These are phyloP conservation scores for Esox masquinongy DNA, from an alignment of 2,797 vertebrate genomes.

Conservation along the genomic window DNA sequence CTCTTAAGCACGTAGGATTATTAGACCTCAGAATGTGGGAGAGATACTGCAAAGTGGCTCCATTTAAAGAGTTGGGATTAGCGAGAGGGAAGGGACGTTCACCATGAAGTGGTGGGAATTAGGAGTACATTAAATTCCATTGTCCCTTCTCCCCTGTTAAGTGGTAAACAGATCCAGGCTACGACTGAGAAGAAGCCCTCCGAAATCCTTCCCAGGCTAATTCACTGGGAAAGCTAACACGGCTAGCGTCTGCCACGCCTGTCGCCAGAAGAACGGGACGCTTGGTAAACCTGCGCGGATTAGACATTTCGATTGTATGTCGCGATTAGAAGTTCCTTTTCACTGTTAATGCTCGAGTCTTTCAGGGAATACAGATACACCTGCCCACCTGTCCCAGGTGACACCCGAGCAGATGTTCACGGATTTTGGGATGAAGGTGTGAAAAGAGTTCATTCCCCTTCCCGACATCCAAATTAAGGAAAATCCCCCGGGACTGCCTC, in stretches of 20 bases:
- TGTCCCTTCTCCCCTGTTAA: constrained; percentile 21
- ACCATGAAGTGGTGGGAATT: constrained; percentile 56
- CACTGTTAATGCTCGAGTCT: constrained; percentile 9
- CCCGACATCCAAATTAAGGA: constrained; percentile 70
- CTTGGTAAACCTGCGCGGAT: constrained; percentile 53
- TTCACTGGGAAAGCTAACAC: constrained; percentile 48
- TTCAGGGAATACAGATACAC: constrained; percentile 32
- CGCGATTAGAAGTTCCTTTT: constrained; percentile 17
- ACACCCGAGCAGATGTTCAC: constrained; percentile 50
- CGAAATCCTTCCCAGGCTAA: constrained; percentile 40
- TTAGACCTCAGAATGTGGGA: constrained; percentile 15
- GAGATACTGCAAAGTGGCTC: constrained; percentile 37
- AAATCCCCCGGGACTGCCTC: constrained; percentile 65
- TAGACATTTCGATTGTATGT: constrained; percentile 28
- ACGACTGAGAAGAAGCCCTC: constrained; percentile 34
- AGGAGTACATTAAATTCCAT: constrained; percentile 49
- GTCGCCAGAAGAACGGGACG: constrained; percentile 44
- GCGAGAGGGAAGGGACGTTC: constrained; percentile 41
- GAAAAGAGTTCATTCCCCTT: constrained; percentile 47
- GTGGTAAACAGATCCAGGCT: constrained; percentile 56
- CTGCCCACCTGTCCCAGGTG: constrained; percentile 50
- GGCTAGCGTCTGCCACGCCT: constrained; percentile 41
- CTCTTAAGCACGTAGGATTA: constrained; percentile 16
- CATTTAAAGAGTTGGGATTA: constrained; percentile 15
- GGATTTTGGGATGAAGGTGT: constrained; percentile 64